phyloP scores from a whole-genome alignment of 2,113 vertebrate genomes.

The Laticauda laticaudata region DNA sequence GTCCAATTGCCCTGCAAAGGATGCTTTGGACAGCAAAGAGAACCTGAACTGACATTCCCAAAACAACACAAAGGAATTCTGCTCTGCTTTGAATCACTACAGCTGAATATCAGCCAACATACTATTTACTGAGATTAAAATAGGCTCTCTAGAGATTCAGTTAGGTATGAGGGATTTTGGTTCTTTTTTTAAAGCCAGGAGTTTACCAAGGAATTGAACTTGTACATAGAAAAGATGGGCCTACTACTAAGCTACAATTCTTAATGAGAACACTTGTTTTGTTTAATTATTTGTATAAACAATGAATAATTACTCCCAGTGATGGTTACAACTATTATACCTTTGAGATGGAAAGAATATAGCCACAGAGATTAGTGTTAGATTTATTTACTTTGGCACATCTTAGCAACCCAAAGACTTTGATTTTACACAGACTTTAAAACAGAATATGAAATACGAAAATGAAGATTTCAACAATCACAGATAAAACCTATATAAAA shows the following conservation, averaged over 20 bases:
- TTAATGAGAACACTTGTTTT: neutral
- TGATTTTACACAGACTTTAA: neutral
- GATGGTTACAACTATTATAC: neutral
- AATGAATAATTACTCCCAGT: conserved; percentile 6
- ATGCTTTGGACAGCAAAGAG: neutral
- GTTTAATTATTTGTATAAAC: neutral
- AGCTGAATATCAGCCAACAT: neutral
- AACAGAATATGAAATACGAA: neutral
- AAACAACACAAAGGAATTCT: neutral
- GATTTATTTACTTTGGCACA: neutral
- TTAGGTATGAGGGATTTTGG: neutral
- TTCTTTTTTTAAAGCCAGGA: neutral
- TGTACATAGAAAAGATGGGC: neutral
- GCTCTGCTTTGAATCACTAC: neutral
- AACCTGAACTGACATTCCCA: neutral
- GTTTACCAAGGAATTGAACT: neutral
- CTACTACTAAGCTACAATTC: neutral
- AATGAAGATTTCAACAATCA: neutral
- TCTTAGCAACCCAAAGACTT: neutral
- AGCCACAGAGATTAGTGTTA: neutral
- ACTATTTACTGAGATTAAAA: neutral
- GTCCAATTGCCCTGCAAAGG: neutral
- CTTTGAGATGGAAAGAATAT: neutral
- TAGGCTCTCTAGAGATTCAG: neutral
- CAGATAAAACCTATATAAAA: neutral